These are phyloP conservation scores for Leptothorax acervorum DNA, from an alignment of 2,888 invertebrate species.

Conservation along the genomic window DNA sequence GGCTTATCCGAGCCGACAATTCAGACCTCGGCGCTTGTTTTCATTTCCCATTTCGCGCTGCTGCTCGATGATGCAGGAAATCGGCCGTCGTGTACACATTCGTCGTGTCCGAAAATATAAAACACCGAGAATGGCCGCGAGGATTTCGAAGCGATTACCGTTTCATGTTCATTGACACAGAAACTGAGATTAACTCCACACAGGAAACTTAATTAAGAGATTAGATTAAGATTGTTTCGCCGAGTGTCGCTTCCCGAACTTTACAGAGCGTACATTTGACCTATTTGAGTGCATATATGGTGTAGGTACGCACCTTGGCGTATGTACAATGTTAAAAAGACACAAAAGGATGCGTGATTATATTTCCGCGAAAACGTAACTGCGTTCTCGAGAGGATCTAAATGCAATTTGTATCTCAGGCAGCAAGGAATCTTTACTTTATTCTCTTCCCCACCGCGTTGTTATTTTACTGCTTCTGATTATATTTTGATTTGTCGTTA, in stretches of 20 bases:
- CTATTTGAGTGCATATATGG: not conserved
- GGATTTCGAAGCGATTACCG: slow-evolving; percentile 8
- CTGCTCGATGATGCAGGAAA: slow-evolving; percentile 45
- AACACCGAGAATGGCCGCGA: slow-evolving; percentile 31
- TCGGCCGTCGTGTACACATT: slow-evolving; percentile 39
- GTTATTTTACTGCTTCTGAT: slow-evolving; percentile 12
- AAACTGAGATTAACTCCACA: not conserved
- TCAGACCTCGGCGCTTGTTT: slow-evolving; percentile 42
- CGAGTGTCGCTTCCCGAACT: not conserved
- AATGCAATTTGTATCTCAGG: not conserved
- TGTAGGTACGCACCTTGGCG: not conserved
- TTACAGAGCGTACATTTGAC: slow-evolving; percentile 11
- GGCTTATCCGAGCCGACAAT: slow-evolving; percentile 61
- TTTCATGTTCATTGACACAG: slow-evolving; percentile 1
- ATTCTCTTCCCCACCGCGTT: not conserved
- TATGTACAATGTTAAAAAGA: not conserved
- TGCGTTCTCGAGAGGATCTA: not conserved
- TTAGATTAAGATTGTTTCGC: slow-evolving; percentile 20
- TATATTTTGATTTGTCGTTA: slow-evolving; percentile 1
- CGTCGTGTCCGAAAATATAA: slow-evolving; percentile 12
- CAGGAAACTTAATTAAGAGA: slow-evolving; percentile 34
- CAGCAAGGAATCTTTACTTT: not conserved
- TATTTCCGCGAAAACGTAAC: not conserved
- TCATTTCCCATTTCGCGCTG: slow-evolving; percentile 59
- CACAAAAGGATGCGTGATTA: not conserved